phyloP scores from a whole-genome alignment of 2,797 vertebrate species.

The Limnodromus scolopaceus region DNA sequence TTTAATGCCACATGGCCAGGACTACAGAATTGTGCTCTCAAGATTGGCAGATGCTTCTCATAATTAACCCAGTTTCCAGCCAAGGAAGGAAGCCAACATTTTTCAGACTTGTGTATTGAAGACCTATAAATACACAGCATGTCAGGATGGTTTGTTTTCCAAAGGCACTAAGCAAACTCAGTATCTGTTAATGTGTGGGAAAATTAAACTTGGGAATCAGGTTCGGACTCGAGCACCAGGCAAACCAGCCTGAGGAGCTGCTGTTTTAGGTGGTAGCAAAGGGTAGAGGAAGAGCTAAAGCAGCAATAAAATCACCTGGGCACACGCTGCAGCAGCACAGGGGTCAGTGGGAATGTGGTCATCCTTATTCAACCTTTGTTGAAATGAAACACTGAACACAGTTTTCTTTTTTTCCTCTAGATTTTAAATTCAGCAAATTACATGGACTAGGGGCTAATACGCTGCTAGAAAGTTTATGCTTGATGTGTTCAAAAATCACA shows the following conservation, averaged over 20 bases:
- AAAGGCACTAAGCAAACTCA: neutral
- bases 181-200: neutral
- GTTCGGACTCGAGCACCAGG: neutral
- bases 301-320: neutral
- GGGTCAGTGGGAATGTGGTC: rapidly evolving
- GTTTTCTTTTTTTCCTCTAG: neutral
- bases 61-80: slow-evolving; percentile 5
- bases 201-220: neutral
- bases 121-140: neutral
- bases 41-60: neutral
- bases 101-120: neutral
- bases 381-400: neutral
- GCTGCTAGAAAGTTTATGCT: neutral
- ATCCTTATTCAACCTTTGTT: no score
- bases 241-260: neutral
- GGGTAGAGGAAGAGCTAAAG: neutral
- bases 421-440: neutral
- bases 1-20: neutral
- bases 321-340: rapidly evolving
- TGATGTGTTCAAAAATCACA: neutral
- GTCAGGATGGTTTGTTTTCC: neutral
- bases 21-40: neutral
- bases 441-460: rapidly evolving
- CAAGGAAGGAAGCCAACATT: neutral
- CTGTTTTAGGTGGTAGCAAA: neutral